phyloP scores from a whole-genome alignment of 2,888 invertebrate genomes.

The Holacanthella duospinosa region DNA sequence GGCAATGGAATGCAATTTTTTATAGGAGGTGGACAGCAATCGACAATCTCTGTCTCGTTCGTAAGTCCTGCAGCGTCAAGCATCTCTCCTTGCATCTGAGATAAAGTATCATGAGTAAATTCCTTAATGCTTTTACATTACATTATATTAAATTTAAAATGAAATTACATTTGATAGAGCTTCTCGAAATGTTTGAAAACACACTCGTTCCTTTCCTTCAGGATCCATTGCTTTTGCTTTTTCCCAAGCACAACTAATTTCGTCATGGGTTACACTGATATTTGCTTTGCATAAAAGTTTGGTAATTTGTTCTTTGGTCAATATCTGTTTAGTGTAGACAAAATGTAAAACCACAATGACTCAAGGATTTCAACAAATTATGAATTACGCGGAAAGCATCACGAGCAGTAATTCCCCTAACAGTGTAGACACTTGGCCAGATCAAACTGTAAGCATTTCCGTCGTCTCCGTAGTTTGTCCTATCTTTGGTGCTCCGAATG shows the following conservation, averaged over 20 bases:
- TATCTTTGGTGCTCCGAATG: constrained; percentile 23
- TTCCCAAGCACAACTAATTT: constrained; percentile 38
- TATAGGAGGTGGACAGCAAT: not conserved
- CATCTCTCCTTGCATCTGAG: not conserved
- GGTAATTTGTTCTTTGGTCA: constrained; percentile 25
- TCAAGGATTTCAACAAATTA: constrained; percentile 2
- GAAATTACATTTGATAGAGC: constrained; percentile 21
- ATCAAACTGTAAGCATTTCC: constrained; percentile 34
- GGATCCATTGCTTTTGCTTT: constrained; percentile 37
- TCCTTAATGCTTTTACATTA: not conserved
- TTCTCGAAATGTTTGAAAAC: constrained; percentile 39
- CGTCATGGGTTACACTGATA: constrained; percentile 37
- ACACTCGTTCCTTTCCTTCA: constrained; percentile 35
- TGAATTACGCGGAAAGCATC: constrained; percentile 33
- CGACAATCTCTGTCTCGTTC: not conserved
- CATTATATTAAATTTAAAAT: not conserved
- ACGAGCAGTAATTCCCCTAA: constrained; percentile 26
- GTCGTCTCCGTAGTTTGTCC: constrained; percentile 29
- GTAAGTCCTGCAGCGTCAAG: not conserved
- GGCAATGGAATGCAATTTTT: not conserved
- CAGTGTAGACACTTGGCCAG: constrained; percentile 33
- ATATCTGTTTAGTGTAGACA: constrained; percentile 14
- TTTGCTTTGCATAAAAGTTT: constrained; percentile 29
- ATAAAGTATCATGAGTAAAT: no score
- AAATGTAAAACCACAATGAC: not conserved